Percentiles rank a stretch among this genome's conserved stretches.
These are phyloP conservation scores for Australoheros scitulus DNA, from an alignment of 2,113 vertebrate genomes.

Conservation along the genomic window DNA sequence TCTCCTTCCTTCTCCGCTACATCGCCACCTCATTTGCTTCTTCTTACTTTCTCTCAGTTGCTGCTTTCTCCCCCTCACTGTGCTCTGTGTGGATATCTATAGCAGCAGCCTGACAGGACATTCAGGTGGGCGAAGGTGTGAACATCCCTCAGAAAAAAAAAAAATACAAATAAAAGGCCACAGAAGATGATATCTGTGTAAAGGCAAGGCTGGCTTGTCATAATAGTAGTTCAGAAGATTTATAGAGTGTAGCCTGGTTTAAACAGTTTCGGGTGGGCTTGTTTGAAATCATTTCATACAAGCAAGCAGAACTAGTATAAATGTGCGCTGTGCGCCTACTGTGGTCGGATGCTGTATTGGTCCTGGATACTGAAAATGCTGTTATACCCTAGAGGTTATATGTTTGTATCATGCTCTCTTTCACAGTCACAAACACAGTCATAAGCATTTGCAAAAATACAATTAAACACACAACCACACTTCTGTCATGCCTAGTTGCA, in stretches of 20 bases:
- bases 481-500: neutral
- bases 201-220: slow-evolving; percentile 14
- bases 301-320: slow-evolving; percentile 10
- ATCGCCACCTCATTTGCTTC: slow-evolving; percentile 55
- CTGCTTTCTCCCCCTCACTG: slow-evolving; percentile 56
- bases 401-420: neutral
- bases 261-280: slow-evolving; percentile 41
- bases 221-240: slow-evolving; percentile 16
- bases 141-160: slow-evolving; percentile 55
- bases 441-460: neutral
- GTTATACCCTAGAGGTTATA: neutral
- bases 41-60: slow-evolving; percentile 40
- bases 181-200: slow-evolving; percentile 25
- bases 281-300: slow-evolving; percentile 1
- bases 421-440: slow-evolving; percentile 12
- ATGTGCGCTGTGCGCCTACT: slow-evolving; percentile 21
- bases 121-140: slow-evolving; percentile 76
- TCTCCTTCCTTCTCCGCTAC: slow-evolving; percentile 24
- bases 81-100: slow-evolving; percentile 75
- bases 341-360: neutral
- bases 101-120: slow-evolving; percentile 78
- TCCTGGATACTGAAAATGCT: neutral
- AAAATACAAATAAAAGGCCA: slow-evolving; percentile 7
- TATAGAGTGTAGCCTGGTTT: slow-evolving; percentile 23
- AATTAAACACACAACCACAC: neutral